Evolutionary conservation across 1,140 invertebrate species (phyloP).

Genomic region (Drosophila sp.): DNA sequence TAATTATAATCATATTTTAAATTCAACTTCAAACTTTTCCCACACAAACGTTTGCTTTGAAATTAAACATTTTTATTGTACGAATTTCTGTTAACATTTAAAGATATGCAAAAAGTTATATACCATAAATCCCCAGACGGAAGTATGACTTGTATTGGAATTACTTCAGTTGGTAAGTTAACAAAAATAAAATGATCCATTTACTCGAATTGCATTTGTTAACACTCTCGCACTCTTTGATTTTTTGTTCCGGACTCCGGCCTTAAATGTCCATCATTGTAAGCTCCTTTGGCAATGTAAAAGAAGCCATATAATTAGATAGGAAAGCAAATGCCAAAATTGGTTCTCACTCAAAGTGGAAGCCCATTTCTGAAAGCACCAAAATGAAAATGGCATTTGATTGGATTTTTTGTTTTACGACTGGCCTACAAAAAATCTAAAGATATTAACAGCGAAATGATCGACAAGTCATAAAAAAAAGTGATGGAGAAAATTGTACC

Average conservation of each 20-base stretch:
- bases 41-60: too few species aligned
- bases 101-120: too few species aligned
- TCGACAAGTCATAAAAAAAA: constrained; percentile 25
- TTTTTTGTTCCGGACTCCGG: not conserved
- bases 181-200: too few species aligned
- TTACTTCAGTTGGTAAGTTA: too few species aligned
- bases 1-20: constrained; percentile 48
- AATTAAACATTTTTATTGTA: constrained; percentile 7
- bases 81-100: too few species aligned
- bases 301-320: constrained; percentile 56
- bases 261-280: constrained; percentile 63
- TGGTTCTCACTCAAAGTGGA: constrained; percentile 57
- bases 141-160: too few species aligned
- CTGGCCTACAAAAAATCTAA: constrained; percentile 1
- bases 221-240: not conserved
- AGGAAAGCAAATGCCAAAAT: constrained; percentile 40
- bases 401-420: constrained; percentile 38
- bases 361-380: constrained; percentile 13
- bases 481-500: not conserved
- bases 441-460: constrained; percentile 28
- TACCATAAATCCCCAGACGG: too few species aligned
- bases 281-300: constrained; percentile 46
- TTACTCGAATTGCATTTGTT: too few species aligned
- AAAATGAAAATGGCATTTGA: constrained; percentile 50
- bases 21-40: too few species aligned